Base-by-base conservation (phyloP, 2,797 vertebrate genomes). In the Melanotaenia parkinsoni region DNA sequence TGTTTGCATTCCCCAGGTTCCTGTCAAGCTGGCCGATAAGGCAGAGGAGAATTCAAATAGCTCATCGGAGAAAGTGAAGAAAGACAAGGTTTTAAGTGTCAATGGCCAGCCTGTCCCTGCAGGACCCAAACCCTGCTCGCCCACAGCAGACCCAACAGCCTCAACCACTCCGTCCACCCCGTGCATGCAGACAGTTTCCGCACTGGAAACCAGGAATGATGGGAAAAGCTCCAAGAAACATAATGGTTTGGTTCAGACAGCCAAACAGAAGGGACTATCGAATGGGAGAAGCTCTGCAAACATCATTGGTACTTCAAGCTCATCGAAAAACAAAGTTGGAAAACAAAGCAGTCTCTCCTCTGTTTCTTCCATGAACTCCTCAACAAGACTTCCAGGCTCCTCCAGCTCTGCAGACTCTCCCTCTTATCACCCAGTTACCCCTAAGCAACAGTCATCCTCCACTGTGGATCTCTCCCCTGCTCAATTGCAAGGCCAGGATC, bases 271-370 rank as follows among this genome's bases (percentile, higher is more conserved):
- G 91, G 83, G 94, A 60, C 89, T 94, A 80, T 92, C 94, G 9
- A 96, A 96, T 0, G 96, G 96, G 78, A 96, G 95, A 90, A 86
- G 92, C 73, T 90, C 93, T 33, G 94, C 93, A 3, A 87, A 87
- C 79, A 94, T 94, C 66, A 95, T 93, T 89, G 94, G 95, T 77
- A 92, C 95, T 66, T 89, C 94, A 63, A 94, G 94, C 90, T 95
- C 95, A 84, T 94, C 94, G 74, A 97, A 96, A 95, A 91, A 90
- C 70, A 97, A 96, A 94, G 91, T 83, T 83, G 86, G 89, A 79
- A 94, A 93, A 82, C 80, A 86, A 22, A 82, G 64, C 67, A 50
- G 61, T 51, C 82, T 83, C 53, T 80, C 86, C 33, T 72, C 84
- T 56, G 40, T 79, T 70, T 78, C 89, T 79, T 84, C 88, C 64